Base-by-base conservation (phyloP, 2,797 vertebrate species). In the Lindbergichthys nudifrons region DNA sequence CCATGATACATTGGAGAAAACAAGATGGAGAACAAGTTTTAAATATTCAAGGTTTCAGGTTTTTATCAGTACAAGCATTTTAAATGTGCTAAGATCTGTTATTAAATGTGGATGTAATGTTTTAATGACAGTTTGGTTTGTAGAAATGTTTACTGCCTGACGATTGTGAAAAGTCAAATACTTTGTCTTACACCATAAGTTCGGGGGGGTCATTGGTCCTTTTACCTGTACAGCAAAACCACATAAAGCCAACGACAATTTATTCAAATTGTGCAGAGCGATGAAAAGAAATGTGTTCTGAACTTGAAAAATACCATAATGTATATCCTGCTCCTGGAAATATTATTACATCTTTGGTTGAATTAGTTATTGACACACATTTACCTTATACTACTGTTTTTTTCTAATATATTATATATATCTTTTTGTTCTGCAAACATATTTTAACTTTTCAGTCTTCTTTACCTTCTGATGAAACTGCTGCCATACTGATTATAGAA, bases 321-420 rank as follows among this genome's bases (percentile, higher is more conserved):
- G 3, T 18, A 2, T 3, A 26, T 26, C 26, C 26, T 26, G 26
- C 26, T 26, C 13, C 16, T 30, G 51, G 26, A 26, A 26, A 26
- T 26, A 26, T 26, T 26, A 4, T 26, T 26, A 26, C 26, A 26
- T 26, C 26, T 26, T 1, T 26, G 26, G 26, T 26, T 26, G 26
- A 30, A 54, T 70, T 45, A 58, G 0, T 63, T 65, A 47, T 76
- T 50, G 51, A 21, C 56, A 75, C 5, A 23, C 13, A 67, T 65
- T 5, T 0, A 5, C 1, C 8, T 21, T 65, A 26, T 26, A 26
- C 4, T 5, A 26, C 26, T 26, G 26, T 16, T 3, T 57, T 26
- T 23, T 10, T 13, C 4, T 0, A 45, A 0, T 7, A 18, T 46
- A 30, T 43, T 41, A 5, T 6, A 19, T 13, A 39, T 19, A 48